These are phyloP conservation scores for Hydraecia micacea DNA, from an alignment of 2,888 invertebrate species.

Conservation along the genomic window DNA sequence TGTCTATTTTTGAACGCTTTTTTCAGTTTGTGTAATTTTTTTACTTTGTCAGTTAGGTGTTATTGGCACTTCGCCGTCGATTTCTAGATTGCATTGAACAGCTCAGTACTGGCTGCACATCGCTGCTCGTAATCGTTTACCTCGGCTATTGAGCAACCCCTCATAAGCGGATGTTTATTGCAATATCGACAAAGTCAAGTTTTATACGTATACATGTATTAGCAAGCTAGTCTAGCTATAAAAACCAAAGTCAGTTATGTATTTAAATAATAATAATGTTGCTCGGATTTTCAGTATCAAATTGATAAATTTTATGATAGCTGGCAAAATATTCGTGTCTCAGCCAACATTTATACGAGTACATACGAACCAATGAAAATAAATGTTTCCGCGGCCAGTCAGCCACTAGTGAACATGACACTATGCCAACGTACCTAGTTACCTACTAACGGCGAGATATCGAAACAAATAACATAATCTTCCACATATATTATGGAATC, in stretches of 20 bases:
- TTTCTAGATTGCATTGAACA: not conserved
- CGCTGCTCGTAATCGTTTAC: not conserved
- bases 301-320: not conserved
- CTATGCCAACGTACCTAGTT: not conserved
- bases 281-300: not conserved
- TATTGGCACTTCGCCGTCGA: too few relatives aligned
- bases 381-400: not conserved
- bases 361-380: constrained; percentile 3
- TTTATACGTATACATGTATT: not conserved
- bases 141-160: constrained; percentile 1
- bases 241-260: not conserved
- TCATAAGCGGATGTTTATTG: constrained; percentile 2
- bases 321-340: not conserved
- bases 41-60: too few relatives aligned
- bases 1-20: too few relatives aligned
- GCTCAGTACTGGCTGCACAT: not conserved
- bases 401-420: not conserved
- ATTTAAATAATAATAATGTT: not conserved
- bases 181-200: not conserved
- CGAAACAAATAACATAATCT: not conserved
- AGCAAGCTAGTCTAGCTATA: not conserved
- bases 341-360: not conserved
- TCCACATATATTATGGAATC: too few relatives aligned
- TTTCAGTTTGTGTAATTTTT: too few relatives aligned
- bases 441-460: not conserved